These are phyloP conservation scores for Temnothorax nylanderi DNA, from an alignment of 1,140 invertebrate species.

Conservation along the genomic window DNA sequence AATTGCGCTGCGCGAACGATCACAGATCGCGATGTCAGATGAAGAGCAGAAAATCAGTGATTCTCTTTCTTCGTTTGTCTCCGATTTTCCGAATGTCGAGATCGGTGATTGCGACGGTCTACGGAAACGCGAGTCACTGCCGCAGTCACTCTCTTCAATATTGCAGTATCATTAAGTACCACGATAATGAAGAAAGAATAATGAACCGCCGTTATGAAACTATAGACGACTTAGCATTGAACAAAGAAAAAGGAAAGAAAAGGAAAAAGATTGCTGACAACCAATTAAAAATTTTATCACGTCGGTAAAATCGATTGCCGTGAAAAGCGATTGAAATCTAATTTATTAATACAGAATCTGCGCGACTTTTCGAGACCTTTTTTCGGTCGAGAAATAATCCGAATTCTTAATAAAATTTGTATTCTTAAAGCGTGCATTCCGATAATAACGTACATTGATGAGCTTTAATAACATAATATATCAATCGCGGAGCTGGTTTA, in stretches of 20 bases:
- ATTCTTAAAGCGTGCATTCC: not conserved
- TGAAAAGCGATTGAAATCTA: constrained; percentile 27
- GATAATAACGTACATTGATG: not conserved
- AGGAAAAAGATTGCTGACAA: constrained; percentile 4
- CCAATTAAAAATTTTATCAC: constrained; percentile 37
- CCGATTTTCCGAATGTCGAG: not conserved
- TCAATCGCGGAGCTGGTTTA: not conserved
- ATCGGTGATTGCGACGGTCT: not conserved
- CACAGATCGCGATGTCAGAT: not conserved
- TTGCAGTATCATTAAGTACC: not conserved
- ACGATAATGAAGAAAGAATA: constrained; percentile 59
- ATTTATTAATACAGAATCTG: constrained; percentile 34
- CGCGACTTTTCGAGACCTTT: not conserved
- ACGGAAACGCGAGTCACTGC: constrained; percentile 4
- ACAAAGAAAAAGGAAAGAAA: not conserved
- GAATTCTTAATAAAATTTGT: not conserved
- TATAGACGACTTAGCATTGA: not conserved
- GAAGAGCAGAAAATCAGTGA: not conserved
- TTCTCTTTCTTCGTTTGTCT: not conserved
- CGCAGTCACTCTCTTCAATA: not conserved
- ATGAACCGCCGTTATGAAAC: constrained; percentile 6
- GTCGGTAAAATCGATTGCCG: constrained; percentile 41
- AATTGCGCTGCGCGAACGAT: constrained; percentile 2
- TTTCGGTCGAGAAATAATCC: not conserved
- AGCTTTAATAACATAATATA: constrained; percentile 19